These are phyloP conservation scores for Oxyura jamaicensis DNA, from an alignment of 2,113 vertebrate species.

Conservation along the genomic window DNA sequence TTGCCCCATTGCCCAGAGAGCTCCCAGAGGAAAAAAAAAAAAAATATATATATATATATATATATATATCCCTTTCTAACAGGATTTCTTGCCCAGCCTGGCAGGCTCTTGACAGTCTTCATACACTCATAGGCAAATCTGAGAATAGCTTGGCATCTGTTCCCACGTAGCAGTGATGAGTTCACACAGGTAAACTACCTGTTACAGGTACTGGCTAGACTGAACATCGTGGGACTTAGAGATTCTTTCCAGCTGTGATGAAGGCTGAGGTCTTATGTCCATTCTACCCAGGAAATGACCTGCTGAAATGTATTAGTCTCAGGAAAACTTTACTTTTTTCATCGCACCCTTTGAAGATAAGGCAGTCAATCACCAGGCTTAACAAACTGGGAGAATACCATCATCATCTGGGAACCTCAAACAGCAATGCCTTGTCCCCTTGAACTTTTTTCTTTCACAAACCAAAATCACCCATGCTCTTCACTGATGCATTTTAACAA, in stretches of 20 bases:
- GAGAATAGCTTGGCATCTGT: neutral
- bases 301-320: neutral
- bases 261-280: neutral
- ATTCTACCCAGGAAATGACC: neutral
- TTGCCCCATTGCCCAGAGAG: neutral
- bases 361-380: neutral
- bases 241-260: neutral
- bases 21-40: neutral
- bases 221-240: neutral
- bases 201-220: neutral
- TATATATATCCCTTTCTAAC: neutral
- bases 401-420: neutral
- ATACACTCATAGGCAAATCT: neutral
- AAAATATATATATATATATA: too few relatives aligned
- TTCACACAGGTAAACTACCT: neutral
- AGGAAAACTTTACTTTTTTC: neutral
- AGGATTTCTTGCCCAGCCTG: neutral
- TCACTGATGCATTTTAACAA: neutral
- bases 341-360: neutral
- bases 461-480: neutral
- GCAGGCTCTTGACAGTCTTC: neutral
- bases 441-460: neutral
- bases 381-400: neutral
- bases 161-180: neutral
- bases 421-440: neutral